Base-by-base conservation (phyloP, 2,888 invertebrate genomes). In the Tubulanus polymorphus region DNA sequence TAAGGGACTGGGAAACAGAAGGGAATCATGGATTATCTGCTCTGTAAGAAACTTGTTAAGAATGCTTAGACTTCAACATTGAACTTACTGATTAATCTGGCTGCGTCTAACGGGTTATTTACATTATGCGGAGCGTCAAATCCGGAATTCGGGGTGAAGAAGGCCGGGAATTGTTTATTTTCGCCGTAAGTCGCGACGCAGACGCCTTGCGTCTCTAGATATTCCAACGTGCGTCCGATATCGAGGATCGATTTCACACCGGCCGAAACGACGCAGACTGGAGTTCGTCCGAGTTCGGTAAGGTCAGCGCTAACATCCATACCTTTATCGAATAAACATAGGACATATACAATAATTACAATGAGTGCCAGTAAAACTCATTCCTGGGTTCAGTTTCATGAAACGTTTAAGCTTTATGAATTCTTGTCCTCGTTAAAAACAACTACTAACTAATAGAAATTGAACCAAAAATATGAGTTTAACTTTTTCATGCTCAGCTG, bases 201-300 rank as follows among this genome's bases (percentile, higher is more conserved):
- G 1, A 96, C 94, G 0, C 96, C 95, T 78, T 92, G 88, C 0
- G 95, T 97, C 83, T 97, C 96, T 82, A 99, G 82, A 77, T 88
- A 95, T 78, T 99, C 97, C 48, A 99, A 82, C 0, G 97, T 97
- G 74, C 88, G 87, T 2, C 87, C 88, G 67, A 99, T 92, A 78
- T 99, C 99, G 56, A 99, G 83, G 68, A 99, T 96, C 23, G 96
- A 95, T 81, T 99, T 99, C 54, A 95, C 87, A 1, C 99, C 99
- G 71, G 95, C 91, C 66, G 93, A 95, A 1, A 99, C 87, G 5
- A 99, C 94, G 47, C 91, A 86, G 0, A 96, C 87, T 15, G 88
- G 87, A 59, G 88, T 91, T 56, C 88, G 85, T 0, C 93, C 90
- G 52, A 99, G 82, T 79, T 99, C 96, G 6, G 85, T 86, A 51